Evolutionary conservation across 2,113 vertebrate species (phyloP), one percentile per base, ranked within the genome.

Genomic region (Phodopus roborovskii): DNA sequence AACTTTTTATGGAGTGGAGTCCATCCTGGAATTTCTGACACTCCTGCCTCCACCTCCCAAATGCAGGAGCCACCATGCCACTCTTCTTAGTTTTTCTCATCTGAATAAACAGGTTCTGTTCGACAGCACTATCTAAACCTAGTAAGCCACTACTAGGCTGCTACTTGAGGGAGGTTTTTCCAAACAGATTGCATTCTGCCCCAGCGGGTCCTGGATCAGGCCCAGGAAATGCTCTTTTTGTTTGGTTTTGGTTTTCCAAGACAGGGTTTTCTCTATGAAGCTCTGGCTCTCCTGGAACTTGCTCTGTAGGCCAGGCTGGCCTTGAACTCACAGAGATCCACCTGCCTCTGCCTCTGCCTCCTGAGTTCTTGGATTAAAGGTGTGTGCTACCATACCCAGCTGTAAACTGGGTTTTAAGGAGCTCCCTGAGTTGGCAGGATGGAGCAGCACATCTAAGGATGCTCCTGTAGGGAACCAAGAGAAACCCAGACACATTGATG

Each of bases 21-120:
- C 48, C 17, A 12, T 22, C 85, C 22, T 71, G 53, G 68, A 73
- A 28, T 8, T n/a, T 11, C 45, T 71, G 66, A 17, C 56, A 36
- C 7, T 88, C 36, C 22, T 87, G 85, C 13, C 33, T 88, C 85
- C 0, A 39, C 30, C 30, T 70, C 64, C 64, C 30, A 70, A 50
- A 30, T 53, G 62, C 30, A 30, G 19, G 33, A 68, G 84, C 42
- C 45, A n/a, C 30, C 20, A 22, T 26, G 6, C 66, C 66, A 33
- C 24, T 66, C 66, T 71, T 53, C 74, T 96, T 71, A 68, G 58
- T 93, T 93, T 95, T 83, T n/a, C 60, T 93, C 33, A 28, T n/a
- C 56, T 74, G 53, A 88, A 66, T 66, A 85, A 45, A 58, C 2
- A 83, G 30, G 48, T 73, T 73, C 17, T 30, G 5, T 19, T n/a